Evolutionary conservation across 2,888 invertebrate species (phyloP).

Genomic region (Argyresthia goedartella): DNA sequence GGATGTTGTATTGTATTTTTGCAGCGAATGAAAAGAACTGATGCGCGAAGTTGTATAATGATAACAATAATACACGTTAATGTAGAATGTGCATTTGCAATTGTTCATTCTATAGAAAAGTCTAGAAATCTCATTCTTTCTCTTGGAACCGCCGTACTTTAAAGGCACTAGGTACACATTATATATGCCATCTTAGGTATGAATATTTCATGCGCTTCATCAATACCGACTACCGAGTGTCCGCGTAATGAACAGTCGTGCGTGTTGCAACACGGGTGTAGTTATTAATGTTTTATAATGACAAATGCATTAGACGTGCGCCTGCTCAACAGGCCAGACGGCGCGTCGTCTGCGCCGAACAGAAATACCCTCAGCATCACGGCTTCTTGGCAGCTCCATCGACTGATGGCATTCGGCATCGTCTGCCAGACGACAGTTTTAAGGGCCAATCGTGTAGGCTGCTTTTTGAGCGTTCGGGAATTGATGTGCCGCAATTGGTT

Average conservation of each 20-base stretch:
- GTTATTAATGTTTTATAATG: constrained; percentile 2
- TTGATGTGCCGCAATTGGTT: background rate
- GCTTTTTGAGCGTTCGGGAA: background rate
- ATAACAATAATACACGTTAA: too few relatives aligned
- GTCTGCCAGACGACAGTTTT: background rate
- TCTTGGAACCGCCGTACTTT: too few relatives aligned
- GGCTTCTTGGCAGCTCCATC: background rate
- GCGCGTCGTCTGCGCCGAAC: constrained; percentile 1
- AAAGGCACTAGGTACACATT: too few relatives aligned
- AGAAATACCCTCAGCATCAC: constrained; percentile 1
- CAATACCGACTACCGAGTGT: too few relatives aligned
- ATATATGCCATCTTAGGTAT: too few relatives aligned
- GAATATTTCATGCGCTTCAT: too few relatives aligned
- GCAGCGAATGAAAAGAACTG: background rate
- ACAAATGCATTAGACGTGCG: constrained; percentile 1
- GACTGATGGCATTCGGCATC: background rate
- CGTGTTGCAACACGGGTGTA: background rate
- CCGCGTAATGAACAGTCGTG: constrained; percentile 2
- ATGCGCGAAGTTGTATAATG: background rate
- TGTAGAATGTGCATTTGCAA: too few relatives aligned
- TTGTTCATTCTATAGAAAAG: too few relatives aligned
- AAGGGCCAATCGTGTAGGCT: background rate
- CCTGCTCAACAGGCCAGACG: constrained; percentile 1
- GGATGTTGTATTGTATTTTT: constrained; percentile 8
- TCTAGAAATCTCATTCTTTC: too few relatives aligned